A percentile compares a stretch with the other conserved stretches of the same genome.
These are phyloP conservation scores for Isotomurus palustris DNA, from an alignment of 2,888 invertebrate genomes.

Conservation along the genomic window DNA sequence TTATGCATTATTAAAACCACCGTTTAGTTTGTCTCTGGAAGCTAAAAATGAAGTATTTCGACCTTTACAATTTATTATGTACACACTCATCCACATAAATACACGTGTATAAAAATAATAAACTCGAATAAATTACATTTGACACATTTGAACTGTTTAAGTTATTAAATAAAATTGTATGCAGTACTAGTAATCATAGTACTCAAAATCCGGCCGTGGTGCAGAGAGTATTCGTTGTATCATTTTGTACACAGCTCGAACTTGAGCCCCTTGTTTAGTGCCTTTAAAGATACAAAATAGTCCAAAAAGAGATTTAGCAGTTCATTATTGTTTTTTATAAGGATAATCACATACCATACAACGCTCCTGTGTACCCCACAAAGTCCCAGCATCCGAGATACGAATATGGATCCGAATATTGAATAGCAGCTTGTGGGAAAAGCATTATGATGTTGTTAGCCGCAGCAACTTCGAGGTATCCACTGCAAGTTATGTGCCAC, in stretches of 20 bases:
- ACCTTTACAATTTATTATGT: no score
- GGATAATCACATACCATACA: slow-evolving; percentile 32
- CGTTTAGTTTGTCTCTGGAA: no score
- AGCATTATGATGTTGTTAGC: slow-evolving; percentile 42
- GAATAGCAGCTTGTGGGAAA: slow-evolving; percentile 38
- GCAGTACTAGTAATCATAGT: slow-evolving; percentile 24
- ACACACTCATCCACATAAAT: no score
- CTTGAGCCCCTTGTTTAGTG: slow-evolving; percentile 37
- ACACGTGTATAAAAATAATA: no score
- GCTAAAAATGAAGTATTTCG: no score
- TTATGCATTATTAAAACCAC: no score
- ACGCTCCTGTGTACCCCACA: slow-evolving; percentile 40
- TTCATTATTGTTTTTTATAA: background rate
- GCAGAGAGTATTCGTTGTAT: slow-evolving; percentile 32
- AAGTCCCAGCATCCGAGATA: slow-evolving; percentile 43
- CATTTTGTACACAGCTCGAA: slow-evolving; percentile 40
- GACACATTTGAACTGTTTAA: no score
- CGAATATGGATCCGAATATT: slow-evolving; percentile 38
- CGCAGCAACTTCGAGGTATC: slow-evolving; percentile 42
- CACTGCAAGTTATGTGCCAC: slow-evolving; percentile 41
- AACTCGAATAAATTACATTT: no score
- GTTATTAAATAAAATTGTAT: no score
- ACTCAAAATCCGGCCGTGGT: slow-evolving; percentile 27
- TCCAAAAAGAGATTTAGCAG: no score
- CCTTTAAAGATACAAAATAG: slow-evolving; percentile 23